Evolutionary conservation across 2,113 vertebrate genomes (phyloP).

Genomic region (Recurvirostra avosetta): DNA sequence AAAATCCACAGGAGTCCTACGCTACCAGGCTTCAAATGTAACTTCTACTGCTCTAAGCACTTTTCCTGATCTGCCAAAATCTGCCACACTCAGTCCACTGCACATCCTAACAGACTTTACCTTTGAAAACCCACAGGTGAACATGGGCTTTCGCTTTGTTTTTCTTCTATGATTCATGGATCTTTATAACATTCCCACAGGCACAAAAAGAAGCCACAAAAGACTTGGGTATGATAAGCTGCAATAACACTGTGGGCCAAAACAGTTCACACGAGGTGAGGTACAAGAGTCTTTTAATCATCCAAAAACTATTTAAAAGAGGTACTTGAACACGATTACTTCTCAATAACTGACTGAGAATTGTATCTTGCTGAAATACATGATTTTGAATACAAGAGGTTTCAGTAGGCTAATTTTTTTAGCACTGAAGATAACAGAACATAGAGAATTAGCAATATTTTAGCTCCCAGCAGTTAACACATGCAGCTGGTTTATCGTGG

Average conservation of each 20-base stretch:
- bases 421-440: not conserved
- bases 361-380: not conserved
- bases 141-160: accelerated
- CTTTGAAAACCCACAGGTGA: not conserved
- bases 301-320: not conserved
- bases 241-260: not conserved
- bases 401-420: not conserved
- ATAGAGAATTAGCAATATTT: not conserved
- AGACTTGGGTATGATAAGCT: not conserved
- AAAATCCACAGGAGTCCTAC: not conserved
- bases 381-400: not conserved
- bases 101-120: not conserved
- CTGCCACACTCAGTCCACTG: not conserved
- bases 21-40: not conserved
- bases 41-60: not conserved
- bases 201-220: not conserved
- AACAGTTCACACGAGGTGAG: not conserved
- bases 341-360: not conserved
- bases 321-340: not conserved
- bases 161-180: not conserved
- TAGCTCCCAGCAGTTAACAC: not conserved
- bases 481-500: not conserved
- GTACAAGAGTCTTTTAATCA: not conserved
- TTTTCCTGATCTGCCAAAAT: not conserved
- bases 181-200: not conserved